Conservation (phyloP, 2,797 vertebrate species). For the Coendou prehensilis region DNA sequence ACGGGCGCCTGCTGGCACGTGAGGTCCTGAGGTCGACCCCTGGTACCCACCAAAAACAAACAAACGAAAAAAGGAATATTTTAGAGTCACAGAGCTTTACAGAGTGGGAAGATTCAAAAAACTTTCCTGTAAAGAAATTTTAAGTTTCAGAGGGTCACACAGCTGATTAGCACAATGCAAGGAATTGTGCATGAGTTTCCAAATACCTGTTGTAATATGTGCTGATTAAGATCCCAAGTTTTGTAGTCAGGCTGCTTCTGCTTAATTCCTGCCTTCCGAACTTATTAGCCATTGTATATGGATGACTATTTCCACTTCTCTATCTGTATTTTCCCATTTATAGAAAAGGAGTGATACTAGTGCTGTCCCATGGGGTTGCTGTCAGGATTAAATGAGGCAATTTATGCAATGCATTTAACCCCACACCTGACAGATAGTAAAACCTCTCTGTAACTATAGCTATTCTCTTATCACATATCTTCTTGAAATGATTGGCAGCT, state of each 20-base stretch:
- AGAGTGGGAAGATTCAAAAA: background rate
- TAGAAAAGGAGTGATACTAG: background rate
- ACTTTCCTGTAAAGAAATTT: slow-evolving; percentile 52
- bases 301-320: slow-evolving; percentile 14
- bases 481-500: slow-evolving; percentile 19
- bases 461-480: background rate
- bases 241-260: background rate
- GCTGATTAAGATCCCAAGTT: slow-evolving; percentile 9
- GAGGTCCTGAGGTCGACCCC: too few relatives aligned
- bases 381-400: slow-evolving; percentile 44
- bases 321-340: background rate
- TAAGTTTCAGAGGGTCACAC: background rate
- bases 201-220: background rate
- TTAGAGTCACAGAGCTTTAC: slow-evolving; percentile 15
- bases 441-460: background rate
- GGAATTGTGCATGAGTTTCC: background rate
- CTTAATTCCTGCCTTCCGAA: background rate
- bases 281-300: background rate
- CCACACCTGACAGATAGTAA: background rate
- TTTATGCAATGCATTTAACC: background rate
- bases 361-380: background rate
- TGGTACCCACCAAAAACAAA: too few relatives aligned
- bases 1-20: too few relatives aligned
- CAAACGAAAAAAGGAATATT: background rate
- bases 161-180: slow-evolving; percentile 46